A percentile compares a stretch with the other conserved stretches of the same genome.
Conservation (phyloP, 2,888 invertebrate genomes). For the Drosophila cognata region DNA sequence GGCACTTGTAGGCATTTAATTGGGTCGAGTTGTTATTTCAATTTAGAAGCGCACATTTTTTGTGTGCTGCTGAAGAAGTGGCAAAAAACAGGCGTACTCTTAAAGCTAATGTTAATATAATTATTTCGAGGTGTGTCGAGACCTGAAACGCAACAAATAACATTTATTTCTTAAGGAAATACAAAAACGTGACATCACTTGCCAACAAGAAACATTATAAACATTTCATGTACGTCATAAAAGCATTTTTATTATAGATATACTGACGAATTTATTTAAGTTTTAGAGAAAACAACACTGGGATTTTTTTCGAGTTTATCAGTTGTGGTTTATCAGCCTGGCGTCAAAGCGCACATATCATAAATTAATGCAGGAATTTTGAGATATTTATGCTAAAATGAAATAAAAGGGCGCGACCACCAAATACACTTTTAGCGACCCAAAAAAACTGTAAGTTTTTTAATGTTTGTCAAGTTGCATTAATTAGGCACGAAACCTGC, state of each 20-base stretch:
- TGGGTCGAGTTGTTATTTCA: slow-evolving; percentile 66
- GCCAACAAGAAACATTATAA: slow-evolving; percentile 15
- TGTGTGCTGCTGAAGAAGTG: slow-evolving; percentile 45
- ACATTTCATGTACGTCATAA: slow-evolving; percentile 41
- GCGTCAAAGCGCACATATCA: slow-evolving; percentile 43
- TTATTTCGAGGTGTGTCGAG: slow-evolving; percentile 51
- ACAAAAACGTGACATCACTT: slow-evolving; percentile 44
- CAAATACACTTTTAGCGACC: slow-evolving; percentile 31
- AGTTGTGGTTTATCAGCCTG: slow-evolving; percentile 46
- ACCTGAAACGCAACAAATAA: slow-evolving; percentile 2
- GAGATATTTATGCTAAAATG: slow-evolving; percentile 66
- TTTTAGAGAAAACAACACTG: slow-evolving; percentile 26
- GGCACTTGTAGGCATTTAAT: slow-evolving; percentile 53
- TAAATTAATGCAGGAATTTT: slow-evolving; percentile 49
- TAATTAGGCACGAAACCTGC: slow-evolving; percentile 75
- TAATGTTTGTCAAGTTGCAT: slow-evolving; percentile 57
- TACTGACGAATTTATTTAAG: slow-evolving; percentile 36
- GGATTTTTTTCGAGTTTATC: slow-evolving; percentile 51
- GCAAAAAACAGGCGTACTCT: slow-evolving; percentile 15
- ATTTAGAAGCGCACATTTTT: slow-evolving; percentile 46
- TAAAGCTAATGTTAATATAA: slow-evolving; percentile 50
- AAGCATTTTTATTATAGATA: slow-evolving; percentile 25
- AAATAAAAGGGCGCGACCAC: slow-evolving; percentile 59
- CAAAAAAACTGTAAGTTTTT: slow-evolving; percentile 15
- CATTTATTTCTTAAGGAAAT: slow-evolving; percentile 10